Conservation (phyloP, 2,888 invertebrate species). For the Parthenolecanium corni region DNA sequence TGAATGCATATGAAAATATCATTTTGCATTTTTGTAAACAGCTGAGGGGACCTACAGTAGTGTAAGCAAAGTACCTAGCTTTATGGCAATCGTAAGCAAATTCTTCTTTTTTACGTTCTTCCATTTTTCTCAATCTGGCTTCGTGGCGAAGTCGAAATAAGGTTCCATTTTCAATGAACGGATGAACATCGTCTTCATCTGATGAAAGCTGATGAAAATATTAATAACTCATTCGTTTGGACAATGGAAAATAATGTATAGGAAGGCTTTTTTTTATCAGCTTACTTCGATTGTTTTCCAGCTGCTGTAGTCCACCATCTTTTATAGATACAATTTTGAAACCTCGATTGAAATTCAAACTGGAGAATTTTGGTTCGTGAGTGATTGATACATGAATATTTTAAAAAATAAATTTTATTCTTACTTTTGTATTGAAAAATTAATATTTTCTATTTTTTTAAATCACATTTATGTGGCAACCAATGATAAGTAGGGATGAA, state of each 20-base stretch:
- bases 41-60: too few relatives aligned
- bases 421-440: too few relatives aligned
- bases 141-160: slow-evolving; percentile 14
- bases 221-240: not conserved
- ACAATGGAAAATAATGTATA: not conserved
- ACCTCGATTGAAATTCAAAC: too few relatives aligned
- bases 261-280: not conserved
- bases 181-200: slow-evolving; percentile 20
- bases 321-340: not conserved
- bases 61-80: too few relatives aligned
- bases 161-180: slow-evolving; percentile 14
- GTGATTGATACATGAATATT: too few relatives aligned
- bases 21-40: not conserved
- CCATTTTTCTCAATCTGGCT: slow-evolving; percentile 14
- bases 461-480: too few relatives aligned
- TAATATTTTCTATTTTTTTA: too few relatives aligned
- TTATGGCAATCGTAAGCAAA: slow-evolving; percentile 11
- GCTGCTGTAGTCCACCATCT: slow-evolving; percentile 17
- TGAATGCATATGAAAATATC: not conserved
- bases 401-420: too few relatives aligned
- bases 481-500: too few relatives aligned
- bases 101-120: slow-evolving; percentile 14
- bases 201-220: slow-evolving; percentile 10
- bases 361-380: not conserved
- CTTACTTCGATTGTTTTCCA: slow-evolving; percentile 20